Conservation (phyloP, 2,888 invertebrate species). For the Drosophila monieri region DNA sequence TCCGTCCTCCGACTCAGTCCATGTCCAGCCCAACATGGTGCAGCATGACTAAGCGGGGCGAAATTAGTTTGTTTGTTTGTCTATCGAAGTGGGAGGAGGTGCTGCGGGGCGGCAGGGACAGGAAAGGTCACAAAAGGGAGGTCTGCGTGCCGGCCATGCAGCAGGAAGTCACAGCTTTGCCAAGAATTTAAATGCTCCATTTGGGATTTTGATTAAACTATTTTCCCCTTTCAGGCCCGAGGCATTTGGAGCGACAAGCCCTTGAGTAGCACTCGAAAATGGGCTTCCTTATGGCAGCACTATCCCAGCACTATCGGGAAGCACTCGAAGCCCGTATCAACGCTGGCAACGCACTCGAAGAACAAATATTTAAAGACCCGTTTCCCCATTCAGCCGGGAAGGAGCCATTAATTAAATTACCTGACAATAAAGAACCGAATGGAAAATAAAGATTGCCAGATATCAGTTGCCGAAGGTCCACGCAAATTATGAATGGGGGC, state of each 20-base stretch:
- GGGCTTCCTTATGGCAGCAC: constrained; percentile 24
- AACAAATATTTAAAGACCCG: constrained; percentile 39
- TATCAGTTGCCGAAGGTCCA: background rate
- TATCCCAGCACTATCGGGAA: constrained; percentile 8
- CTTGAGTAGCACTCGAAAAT: background rate
- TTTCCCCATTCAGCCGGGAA: constrained; percentile 26
- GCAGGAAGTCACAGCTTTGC: constrained; percentile 45
- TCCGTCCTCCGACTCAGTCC: constrained; percentile 16
- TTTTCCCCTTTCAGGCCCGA: constrained; percentile 50
- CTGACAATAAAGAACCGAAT: constrained; percentile 59
- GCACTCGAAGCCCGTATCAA: constrained; percentile 22
- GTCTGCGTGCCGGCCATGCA: constrained; percentile 19
- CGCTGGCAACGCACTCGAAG: constrained; percentile 18
- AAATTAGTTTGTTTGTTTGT: constrained; percentile 74
- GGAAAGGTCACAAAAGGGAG: background rate
- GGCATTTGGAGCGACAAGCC: constrained; percentile 5
- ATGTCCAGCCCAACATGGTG: constrained; percentile 54
- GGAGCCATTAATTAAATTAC: constrained; percentile 72
- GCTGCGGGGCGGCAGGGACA: background rate
- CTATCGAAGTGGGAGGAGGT: constrained; percentile 33
- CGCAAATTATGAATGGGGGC: constrained; percentile 36
- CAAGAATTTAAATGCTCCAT: constrained; percentile 71
- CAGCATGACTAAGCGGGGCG: constrained; percentile 46
- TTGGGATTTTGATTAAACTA: constrained; percentile 72
- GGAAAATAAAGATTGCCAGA: constrained; percentile 8